Conservation (phyloP, 2,797 vertebrate species). For the Coreius guichenoti region DNA sequence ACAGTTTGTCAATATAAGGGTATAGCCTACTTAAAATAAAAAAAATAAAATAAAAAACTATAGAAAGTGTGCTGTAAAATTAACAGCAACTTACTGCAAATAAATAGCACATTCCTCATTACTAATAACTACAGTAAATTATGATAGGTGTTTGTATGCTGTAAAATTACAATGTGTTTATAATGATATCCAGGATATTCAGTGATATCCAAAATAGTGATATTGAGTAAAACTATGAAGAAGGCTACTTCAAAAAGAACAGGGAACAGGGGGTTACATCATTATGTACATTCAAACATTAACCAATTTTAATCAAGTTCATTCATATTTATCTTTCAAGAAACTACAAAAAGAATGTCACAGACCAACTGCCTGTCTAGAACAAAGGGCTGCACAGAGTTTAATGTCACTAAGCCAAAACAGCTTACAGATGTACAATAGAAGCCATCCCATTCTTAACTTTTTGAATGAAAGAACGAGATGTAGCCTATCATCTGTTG, state of each 20-base stretch:
- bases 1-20: background rate
- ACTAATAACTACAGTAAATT: background rate
- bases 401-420: background rate
- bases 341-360: background rate
- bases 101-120: background rate
- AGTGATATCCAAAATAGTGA: background rate
- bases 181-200: background rate
- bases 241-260: background rate
- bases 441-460: background rate
- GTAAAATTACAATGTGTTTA: background rate
- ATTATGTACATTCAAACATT: background rate
- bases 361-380: background rate
- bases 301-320: background rate
- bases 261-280: background rate
- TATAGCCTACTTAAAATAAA: background rate
- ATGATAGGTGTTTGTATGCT: background rate
- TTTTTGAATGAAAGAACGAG: constrained; percentile 28
- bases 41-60: background rate
- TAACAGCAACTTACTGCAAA: background rate
- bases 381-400: background rate
- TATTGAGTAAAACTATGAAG: background rate
- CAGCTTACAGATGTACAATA: background rate
- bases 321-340: constrained; percentile 5
- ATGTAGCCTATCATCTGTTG: background rate
- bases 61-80: background rate